Percentiles rank a stretch among this genome's conserved stretches.
Evolutionary conservation across 1,140 invertebrate species (phyloP).

Genomic region (Polyergus mexicanus): DNA sequence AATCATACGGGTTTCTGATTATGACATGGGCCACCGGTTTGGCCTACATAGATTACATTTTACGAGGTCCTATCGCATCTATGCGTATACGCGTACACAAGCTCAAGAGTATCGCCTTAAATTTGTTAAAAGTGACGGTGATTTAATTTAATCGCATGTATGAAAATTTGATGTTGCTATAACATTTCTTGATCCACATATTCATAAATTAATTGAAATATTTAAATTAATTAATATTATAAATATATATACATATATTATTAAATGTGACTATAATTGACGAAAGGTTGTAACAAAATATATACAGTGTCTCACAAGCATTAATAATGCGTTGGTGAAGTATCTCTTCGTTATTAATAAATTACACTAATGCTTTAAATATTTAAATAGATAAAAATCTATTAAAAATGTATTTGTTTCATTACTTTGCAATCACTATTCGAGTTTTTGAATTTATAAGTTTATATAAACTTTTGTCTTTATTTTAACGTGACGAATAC

Average conservation of each 20-base stretch:
- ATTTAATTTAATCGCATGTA: not conserved
- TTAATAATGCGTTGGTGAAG: too few species aligned
- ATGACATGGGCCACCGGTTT: constrained; percentile 71
- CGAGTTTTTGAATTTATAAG: too few species aligned
- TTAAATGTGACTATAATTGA: not conserved
- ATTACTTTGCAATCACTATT: too few species aligned
- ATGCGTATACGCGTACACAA: not conserved
- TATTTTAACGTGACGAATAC: too few species aligned
- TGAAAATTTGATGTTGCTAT: not conserved
- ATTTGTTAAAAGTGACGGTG: not conserved
- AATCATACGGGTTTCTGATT: constrained; percentile 83
- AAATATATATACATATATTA: not conserved
- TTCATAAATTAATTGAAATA: constrained; percentile 6
- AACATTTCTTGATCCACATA: not conserved
- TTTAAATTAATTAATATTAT: constrained; percentile 23
- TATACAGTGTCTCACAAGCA: not conserved
- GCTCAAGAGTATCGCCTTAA: not conserved
- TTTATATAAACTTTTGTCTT: too few species aligned
- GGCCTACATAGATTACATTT: constrained; percentile 83
- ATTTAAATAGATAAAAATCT: too few species aligned
- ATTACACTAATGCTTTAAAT: too few species aligned
- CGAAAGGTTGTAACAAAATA: not conserved
- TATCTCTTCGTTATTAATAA: too few species aligned
- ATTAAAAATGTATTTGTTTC: too few species aligned
- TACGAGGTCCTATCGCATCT: constrained; percentile 68